Evolutionary conservation across 2,888 invertebrate species (phyloP).

Genomic region (Sussaba pulchella): DNA sequence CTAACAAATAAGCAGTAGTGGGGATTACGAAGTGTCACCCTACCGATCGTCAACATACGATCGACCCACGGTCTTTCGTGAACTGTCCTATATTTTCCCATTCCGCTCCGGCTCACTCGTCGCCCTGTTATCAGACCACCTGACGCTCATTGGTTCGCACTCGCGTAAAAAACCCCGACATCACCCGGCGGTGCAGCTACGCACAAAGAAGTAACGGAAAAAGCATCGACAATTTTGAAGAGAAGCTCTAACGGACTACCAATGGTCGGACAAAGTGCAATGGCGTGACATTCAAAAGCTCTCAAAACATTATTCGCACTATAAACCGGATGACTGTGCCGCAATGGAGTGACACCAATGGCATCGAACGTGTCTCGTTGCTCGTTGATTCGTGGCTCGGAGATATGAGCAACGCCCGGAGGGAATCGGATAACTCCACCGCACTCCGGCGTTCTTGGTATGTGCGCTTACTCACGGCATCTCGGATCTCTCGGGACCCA

Average conservation of each 20-base stretch:
- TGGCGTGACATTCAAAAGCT: conserved; percentile 29
- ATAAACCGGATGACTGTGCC: conserved; percentile 23
- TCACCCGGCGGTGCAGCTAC: no score
- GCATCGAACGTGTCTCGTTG: conserved; percentile 25
- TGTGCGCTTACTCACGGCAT: conserved; percentile 43
- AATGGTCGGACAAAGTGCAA: conserved; percentile 6
- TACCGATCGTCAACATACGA: no score
- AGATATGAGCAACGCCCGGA: conserved; percentile 32
- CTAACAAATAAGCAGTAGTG: no score
- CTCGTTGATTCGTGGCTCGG: neutral
- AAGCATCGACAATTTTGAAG: neutral
- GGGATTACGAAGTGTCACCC: no score
- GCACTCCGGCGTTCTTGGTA: conserved; percentile 45
- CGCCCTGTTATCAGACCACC: no score
- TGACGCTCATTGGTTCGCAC: no score
- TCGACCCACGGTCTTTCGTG: no score
- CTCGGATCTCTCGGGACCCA: conserved; percentile 22
- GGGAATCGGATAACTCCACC: conserved; percentile 38
- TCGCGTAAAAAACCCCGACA: no score
- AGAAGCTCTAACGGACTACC: no score
- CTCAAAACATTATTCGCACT: conserved; percentile 28
- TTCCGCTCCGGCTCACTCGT: no score
- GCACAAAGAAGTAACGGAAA: no score
- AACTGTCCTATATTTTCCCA: no score
- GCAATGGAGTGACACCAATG: conserved; percentile 55